Evolutionary conservation across 2,113 vertebrate genomes (phyloP).

Genomic region (Uria lomvia): DNA sequence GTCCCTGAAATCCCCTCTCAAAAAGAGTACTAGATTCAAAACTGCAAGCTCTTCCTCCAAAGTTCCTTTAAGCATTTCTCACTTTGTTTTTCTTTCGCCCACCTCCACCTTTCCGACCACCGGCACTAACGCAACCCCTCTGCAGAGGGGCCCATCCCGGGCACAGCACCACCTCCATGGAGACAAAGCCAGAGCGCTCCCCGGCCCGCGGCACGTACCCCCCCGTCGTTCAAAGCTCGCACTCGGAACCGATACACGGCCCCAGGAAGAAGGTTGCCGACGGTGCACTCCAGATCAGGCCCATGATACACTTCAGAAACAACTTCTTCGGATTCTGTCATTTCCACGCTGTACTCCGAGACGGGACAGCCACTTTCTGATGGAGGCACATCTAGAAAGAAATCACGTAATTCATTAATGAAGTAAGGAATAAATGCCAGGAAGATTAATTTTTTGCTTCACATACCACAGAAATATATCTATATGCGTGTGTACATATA

Average conservation of each 20-base stretch:
- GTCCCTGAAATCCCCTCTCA: accelerated
- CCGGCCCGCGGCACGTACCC: conserved; percentile 75
- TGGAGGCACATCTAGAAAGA: conserved; percentile 62
- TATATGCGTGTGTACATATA: no score
- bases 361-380: conserved; percentile 79
- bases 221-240: conserved; percentile 88
- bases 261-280: conserved; percentile 89
- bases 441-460: neutral
- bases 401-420: neutral
- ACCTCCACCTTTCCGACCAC: neutral
- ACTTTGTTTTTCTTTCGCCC: neutral
- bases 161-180: accelerated
- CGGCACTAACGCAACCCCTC: neutral
- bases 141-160: accelerated
- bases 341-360: conserved; percentile 90
- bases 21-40: neutral
- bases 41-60: neutral
- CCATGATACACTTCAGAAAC: conserved; percentile 87
- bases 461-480: neutral
- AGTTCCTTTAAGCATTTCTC: neutral
- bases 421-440: accelerated
- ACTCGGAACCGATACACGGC: conserved; percentile 87
- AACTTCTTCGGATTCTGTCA: conserved; percentile 78
- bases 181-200: neutral
- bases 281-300: conserved; percentile 85